Conservation (phyloP, 2,888 invertebrate species). For the Craniophora ligustri region DNA sequence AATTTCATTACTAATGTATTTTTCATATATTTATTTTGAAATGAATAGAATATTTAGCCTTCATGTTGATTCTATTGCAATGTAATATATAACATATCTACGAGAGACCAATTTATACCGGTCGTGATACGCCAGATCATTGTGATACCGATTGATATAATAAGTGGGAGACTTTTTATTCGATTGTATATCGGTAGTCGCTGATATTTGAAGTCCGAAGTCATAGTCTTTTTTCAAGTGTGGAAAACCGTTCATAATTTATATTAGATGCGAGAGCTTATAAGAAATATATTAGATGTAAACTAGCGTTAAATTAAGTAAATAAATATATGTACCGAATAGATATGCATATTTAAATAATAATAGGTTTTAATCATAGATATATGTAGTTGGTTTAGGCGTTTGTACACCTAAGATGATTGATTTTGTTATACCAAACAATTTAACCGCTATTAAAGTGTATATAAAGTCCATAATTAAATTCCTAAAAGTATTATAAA, state of each 20-base stretch:
- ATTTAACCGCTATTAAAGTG: no score
- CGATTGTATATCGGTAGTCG: slow-evolving; percentile 13
- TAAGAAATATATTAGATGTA: slow-evolving; percentile 43
- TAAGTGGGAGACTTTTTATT: slow-evolving; percentile 39
- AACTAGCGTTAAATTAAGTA: slow-evolving; percentile 52
- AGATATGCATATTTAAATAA: no score
- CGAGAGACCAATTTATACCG: not conserved
- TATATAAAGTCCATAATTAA: no score
- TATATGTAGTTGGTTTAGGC: no score
- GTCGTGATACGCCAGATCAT: slow-evolving; percentile 15
- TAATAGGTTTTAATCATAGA: no score
- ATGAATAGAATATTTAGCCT: no score
- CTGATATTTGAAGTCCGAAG: slow-evolving; percentile 31
- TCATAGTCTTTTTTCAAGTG: slow-evolving; percentile 29
- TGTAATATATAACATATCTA: no score
- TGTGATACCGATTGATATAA: slow-evolving; percentile 48
- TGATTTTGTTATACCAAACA: no score
- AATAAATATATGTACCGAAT: slow-evolving; percentile 25
- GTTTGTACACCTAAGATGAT: no score
- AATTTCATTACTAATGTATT: no score
- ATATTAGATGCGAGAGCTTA: slow-evolving; percentile 32
- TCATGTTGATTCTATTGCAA: not conserved
- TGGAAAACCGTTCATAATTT: slow-evolving; percentile 40
- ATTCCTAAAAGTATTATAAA: no score
- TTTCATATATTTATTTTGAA: no score